Conservation (phyloP, 2,797 vertebrate species). For the Sebastes minor region DNA sequence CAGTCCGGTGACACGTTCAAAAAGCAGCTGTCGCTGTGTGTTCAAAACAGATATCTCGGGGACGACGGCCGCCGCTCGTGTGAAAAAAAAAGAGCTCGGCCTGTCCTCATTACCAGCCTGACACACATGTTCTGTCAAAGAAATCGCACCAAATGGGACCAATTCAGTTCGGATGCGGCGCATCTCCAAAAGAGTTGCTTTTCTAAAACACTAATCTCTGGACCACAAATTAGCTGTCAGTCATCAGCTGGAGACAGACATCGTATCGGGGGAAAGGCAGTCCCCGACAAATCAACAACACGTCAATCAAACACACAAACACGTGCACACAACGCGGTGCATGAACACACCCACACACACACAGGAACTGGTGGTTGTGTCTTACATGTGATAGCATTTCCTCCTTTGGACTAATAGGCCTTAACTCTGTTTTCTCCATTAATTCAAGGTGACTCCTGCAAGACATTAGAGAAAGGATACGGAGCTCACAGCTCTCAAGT, state of each 20-base stretch:
- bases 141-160: slow-evolving; percentile 63
- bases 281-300: slow-evolving; percentile 76
- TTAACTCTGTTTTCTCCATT: slow-evolving; percentile 56
- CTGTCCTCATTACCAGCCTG: slow-evolving; percentile 70
- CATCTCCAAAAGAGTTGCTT: slow-evolving; percentile 52
- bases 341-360: slow-evolving; percentile 2
- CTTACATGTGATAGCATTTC: slow-evolving; percentile 28
- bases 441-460: slow-evolving; percentile 69
- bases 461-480: slow-evolving; percentile 33
- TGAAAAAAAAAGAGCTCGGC: slow-evolving; percentile 30
- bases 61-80: slow-evolving; percentile 45
- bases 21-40: slow-evolving; percentile 54
- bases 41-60: slow-evolving; percentile 33
- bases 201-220: slow-evolving; percentile 80
- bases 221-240: slow-evolving; percentile 81
- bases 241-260: slow-evolving; percentile 70
- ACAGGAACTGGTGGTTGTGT: slow-evolving; percentile 7
- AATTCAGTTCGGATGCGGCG: slow-evolving; percentile 54
- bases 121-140: slow-evolving; percentile 62
- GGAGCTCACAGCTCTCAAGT: slow-evolving; percentile 37
- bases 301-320: slow-evolving; percentile 67
- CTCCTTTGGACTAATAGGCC: slow-evolving; percentile 42
- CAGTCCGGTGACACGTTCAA: slow-evolving; percentile 34
- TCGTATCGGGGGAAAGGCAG: slow-evolving; percentile 61
- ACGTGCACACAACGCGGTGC: neutral